phyloP scores from a whole-genome alignment of 2,113 vertebrate species.

The Xyrauchen texanus region DNA sequence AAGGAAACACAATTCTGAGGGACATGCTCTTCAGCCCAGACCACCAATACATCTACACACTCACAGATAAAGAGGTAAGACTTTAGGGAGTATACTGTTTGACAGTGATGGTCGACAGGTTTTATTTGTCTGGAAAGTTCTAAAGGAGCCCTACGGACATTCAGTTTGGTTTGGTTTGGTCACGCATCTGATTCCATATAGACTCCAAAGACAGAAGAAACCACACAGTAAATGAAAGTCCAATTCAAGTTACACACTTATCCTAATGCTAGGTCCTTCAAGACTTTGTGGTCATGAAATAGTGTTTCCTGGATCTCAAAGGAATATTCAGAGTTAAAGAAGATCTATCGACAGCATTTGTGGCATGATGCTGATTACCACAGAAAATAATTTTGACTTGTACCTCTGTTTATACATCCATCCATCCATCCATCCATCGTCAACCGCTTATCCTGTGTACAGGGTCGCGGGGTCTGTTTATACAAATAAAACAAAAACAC shows the following conservation, averaged over 20 bases:
- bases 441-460: too few relatives aligned
- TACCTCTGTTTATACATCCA: too few relatives aligned
- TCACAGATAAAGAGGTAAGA: conserved; percentile 82
- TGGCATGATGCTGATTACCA: too few relatives aligned
- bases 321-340: too few relatives aligned
- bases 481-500: too few relatives aligned
- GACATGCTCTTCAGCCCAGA: conserved; percentile 91
- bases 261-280: neutral
- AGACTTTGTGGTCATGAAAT: neutral
- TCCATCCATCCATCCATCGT: too few relatives aligned
- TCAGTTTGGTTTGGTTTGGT: neutral
- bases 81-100: conserved; percentile 9
- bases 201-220: neutral
- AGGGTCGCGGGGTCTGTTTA: too few relatives aligned
- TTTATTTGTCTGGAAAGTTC: conserved; percentile 4
- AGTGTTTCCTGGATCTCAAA: too few relatives aligned
- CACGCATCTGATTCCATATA: conserved; percentile 1
- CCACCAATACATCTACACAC: conserved; percentile 86
- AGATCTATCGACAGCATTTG: too few relatives aligned
- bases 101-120: neutral
- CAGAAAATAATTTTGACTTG: too few relatives aligned
- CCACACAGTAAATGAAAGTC: neutral
- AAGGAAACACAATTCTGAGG: conserved; percentile 84
- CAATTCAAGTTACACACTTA: neutral
- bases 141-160: neutral